Evolutionary conservation across 2,888 invertebrate genomes (phyloP).

Genomic region (Philereme vetulata): DNA sequence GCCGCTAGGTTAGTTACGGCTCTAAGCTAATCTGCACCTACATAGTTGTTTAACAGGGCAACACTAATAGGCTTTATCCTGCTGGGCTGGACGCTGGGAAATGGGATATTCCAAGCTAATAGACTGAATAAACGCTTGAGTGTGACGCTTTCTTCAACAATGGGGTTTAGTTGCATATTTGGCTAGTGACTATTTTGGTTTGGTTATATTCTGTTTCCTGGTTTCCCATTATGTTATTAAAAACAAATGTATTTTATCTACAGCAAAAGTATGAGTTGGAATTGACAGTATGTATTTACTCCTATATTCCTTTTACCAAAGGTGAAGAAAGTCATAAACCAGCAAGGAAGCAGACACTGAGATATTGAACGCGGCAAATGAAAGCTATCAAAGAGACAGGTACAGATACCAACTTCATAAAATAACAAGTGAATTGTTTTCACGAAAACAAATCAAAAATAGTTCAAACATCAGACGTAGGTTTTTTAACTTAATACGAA

Average conservation of each 20-base stretch:
- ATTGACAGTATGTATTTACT: too few relatives aligned
- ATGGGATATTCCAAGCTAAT: background rate
- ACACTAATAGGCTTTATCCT: constrained; percentile 17
- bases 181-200: too few relatives aligned
- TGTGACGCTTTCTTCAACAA: constrained; percentile 3
- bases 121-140: background rate
- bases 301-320: too few relatives aligned
- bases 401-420: background rate
- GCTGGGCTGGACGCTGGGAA: constrained; percentile 3
- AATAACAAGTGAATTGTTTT: background rate
- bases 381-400: background rate
- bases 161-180: background rate
- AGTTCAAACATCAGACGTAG: background rate
- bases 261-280: too few relatives aligned
- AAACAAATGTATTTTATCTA: too few relatives aligned
- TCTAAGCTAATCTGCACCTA: constrained; percentile 7
- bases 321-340: too few relatives aligned
- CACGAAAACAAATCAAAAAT: background rate
- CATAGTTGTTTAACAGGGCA: constrained; percentile 16
- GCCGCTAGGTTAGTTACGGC: constrained; percentile 6
- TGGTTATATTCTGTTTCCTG: too few relatives aligned
- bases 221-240: too few relatives aligned
- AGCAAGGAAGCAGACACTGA: too few relatives aligned
- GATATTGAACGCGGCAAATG: background rate
- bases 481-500: background rate